These are phyloP conservation scores for Dissostichus mawsoni DNA, from an alignment of 2,113 vertebrate genomes.

Conservation along the genomic window DNA sequence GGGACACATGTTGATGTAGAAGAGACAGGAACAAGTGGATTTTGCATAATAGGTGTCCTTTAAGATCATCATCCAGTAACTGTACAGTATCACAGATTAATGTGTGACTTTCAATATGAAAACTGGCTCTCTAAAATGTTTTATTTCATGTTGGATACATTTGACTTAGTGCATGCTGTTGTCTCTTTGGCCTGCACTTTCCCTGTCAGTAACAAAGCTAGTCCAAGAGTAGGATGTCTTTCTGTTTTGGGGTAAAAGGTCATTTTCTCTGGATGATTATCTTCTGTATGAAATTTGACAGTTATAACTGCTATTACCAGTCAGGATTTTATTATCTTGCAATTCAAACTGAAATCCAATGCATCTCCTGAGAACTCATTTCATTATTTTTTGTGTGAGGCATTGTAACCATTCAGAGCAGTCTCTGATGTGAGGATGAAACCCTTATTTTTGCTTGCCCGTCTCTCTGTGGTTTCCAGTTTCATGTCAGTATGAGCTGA, in stretches of 20 bases:
- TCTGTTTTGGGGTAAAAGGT: too few relatives aligned
- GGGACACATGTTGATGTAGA: too few relatives aligned
- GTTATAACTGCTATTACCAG: background rate
- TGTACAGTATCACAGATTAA: background rate
- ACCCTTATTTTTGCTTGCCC: background rate
- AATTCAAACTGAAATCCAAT: constrained; percentile 14
- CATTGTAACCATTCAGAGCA: background rate
- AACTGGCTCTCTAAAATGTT: too few relatives aligned
- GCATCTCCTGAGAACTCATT: background rate
- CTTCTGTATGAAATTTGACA: constrained; percentile 1
- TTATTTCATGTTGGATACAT: constrained; percentile 11
- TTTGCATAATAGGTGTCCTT: too few relatives aligned
- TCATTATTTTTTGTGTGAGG: background rate
- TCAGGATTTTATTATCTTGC: background rate
- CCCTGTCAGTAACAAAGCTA: constrained; percentile 39
- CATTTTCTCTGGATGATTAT: background rate
- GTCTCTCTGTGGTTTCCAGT: background rate
- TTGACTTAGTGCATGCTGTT: constrained; percentile 32
- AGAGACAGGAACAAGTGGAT: too few relatives aligned
- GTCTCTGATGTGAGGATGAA: background rate
- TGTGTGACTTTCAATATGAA: background rate
- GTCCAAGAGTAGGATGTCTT: constrained; percentile 6
- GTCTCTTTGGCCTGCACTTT: constrained; percentile 37
- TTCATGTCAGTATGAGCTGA: background rate
- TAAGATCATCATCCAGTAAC: constrained; percentile 10